Percentiles rank a stretch among this genome's conserved stretches.
Evolutionary conservation across 2,113 vertebrate species (phyloP).

Genomic region (Camarhynchus parvulus): DNA sequence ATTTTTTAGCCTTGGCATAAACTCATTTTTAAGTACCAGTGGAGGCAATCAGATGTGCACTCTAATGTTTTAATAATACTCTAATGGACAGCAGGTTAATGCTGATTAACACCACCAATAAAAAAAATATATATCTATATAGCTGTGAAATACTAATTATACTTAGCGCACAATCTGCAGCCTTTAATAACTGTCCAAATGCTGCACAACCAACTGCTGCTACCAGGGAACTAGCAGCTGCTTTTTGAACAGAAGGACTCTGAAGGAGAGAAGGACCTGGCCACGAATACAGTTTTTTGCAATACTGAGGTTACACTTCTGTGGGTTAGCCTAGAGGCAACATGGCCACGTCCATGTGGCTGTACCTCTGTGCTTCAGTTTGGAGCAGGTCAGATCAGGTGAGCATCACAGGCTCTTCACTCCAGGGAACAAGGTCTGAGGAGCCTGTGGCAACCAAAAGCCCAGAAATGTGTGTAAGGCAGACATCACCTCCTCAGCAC

Average conservation of each 20-base stretch:
- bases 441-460: rapidly evolving
- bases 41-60: background rate
- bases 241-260: background rate
- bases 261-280: background rate
- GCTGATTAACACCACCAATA: slow-evolving; percentile 40
- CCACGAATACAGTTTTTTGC: background rate
- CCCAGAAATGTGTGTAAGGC: background rate
- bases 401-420: background rate
- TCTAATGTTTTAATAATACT: background rate
- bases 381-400: background rate
- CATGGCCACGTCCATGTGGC: rapidly evolving
- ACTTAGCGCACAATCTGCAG: background rate
- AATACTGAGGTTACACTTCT: background rate
- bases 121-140: background rate
- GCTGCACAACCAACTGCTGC: background rate
- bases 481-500: background rate
- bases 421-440: background rate
- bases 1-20: slow-evolving; percentile 24
- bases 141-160: background rate
- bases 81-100: slow-evolving; percentile 4
- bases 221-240: background rate
- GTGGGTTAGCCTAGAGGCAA: background rate
- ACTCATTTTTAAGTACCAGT: background rate
- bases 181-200: background rate
- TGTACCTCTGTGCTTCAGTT: background rate